phyloP scores from a whole-genome alignment of 2,113 vertebrate species.

The Trichechus manatus region DNA sequence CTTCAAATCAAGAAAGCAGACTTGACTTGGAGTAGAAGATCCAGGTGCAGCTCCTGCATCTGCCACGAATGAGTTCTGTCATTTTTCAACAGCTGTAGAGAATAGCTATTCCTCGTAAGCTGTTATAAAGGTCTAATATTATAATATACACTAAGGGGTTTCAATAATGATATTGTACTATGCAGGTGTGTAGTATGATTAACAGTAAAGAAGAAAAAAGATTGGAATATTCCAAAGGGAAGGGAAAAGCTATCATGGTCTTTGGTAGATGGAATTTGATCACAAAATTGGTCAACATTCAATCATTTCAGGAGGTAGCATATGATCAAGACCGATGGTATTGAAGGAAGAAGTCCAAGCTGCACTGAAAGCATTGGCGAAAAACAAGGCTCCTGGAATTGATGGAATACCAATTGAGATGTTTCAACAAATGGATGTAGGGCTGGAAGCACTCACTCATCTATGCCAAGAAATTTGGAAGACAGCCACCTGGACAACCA shows the following conservation, averaged over 20 bases:
- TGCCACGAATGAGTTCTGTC: background rate
- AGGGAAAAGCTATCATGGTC: background rate
- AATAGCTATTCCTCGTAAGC: background rate
- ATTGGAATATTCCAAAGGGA: background rate
- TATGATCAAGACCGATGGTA: no score
- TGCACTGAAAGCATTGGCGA: no score
- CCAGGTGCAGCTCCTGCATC: background rate
- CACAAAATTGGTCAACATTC: no score
- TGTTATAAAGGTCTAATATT: background rate
- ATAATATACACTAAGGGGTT: background rate
- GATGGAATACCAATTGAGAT: no score
- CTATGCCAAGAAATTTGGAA: no score
- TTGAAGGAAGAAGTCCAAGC: no score
- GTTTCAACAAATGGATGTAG: no score
- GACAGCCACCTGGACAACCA: no score
- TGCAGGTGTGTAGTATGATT: background rate
- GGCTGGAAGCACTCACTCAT: no score
- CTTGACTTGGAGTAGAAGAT: background rate
- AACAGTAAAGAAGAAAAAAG: background rate
- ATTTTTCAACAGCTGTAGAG: background rate
- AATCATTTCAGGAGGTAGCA: no score
- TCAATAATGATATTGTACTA: background rate
- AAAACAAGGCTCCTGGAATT: no score
- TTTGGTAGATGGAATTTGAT: no score
- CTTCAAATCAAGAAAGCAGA: background rate